phyloP scores from a whole-genome alignment of 1,140 invertebrate species.

The Stenopsyche tienmushanensis region DNA sequence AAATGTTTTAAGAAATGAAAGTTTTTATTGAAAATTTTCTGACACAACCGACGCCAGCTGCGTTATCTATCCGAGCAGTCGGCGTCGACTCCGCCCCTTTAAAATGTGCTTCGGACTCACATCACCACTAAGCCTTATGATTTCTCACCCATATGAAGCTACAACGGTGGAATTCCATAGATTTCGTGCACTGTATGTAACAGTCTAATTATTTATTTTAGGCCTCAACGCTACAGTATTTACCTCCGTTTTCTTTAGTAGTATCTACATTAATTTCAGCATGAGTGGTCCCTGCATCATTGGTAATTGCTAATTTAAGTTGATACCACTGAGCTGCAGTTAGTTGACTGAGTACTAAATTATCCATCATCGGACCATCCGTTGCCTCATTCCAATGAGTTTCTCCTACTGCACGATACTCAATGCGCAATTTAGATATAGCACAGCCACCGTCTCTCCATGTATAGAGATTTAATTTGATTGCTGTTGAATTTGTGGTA shows the following conservation, averaged over 20 bases:
- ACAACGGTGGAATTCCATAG: too few species aligned
- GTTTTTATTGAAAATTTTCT: not conserved
- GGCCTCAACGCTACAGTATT: not conserved
- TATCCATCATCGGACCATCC: constrained; percentile 57
- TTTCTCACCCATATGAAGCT: too few species aligned
- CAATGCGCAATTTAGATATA: constrained; percentile 76
- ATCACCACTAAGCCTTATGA: too few species aligned
- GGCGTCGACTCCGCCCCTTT: too few species aligned
- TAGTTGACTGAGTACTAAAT: constrained; percentile 67
- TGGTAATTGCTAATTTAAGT: constrained; percentile 69
- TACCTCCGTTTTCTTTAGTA: constrained; percentile 52
- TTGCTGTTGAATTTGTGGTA: constrained; percentile 61
- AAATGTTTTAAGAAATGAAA: not conserved
- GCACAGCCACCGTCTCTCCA: constrained; percentile 82
- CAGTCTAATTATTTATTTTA: constrained; percentile 6
- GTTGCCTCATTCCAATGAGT: constrained; percentile 56
- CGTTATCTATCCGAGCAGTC: too few species aligned
- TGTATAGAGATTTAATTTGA: constrained; percentile 68
- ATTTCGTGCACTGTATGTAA: too few species aligned
- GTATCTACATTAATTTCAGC: constrained; percentile 51
- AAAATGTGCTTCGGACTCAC: not conserved
- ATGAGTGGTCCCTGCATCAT: constrained; percentile 68
- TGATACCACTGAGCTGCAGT: constrained; percentile 73
- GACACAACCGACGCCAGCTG: too few species aligned
- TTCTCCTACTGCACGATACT: constrained; percentile 64